Evolutionary conservation across 2,797 vertebrate genomes (phyloP).

Genomic region (Poeciliopsis presidionis): DNA sequence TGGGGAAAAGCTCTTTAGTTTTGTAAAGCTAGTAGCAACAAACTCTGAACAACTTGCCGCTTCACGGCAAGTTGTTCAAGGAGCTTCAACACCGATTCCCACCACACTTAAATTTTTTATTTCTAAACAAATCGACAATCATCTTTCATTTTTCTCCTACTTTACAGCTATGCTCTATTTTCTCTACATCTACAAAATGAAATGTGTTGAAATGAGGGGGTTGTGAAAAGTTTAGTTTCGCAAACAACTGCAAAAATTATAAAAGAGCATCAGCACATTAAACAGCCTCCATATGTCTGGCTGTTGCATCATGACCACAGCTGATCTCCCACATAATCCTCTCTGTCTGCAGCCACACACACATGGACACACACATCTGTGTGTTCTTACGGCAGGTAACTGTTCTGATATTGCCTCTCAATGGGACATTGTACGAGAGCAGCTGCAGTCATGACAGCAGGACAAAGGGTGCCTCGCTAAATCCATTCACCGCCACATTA

Average conservation of each 20-base stretch:
- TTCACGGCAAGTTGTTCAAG: not conserved
- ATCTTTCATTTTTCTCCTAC: not conserved
- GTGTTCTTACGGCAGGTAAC: conserved; percentile 20
- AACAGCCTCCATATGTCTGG: conserved; percentile 34
- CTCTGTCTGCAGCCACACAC: conserved; percentile 29
- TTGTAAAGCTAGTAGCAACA: too few relatives aligned
- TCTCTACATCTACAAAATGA: not conserved
- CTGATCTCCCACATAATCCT: conserved; percentile 42
- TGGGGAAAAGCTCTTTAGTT: not conserved
- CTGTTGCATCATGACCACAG: conserved; percentile 37
- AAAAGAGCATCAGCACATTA: conserved; percentile 27
- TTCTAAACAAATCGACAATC: not conserved
- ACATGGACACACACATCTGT: not conserved
- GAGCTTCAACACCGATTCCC: not conserved
- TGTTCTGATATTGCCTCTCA: not conserved
- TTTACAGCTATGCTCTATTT: not conserved
- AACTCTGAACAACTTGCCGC: too few relatives aligned
- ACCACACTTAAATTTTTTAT: not conserved
- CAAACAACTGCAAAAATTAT: conserved; percentile 11
- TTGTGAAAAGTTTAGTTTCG: not conserved
- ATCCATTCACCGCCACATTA: conserved; percentile 62
- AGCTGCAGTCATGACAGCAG: conserved; percentile 47
- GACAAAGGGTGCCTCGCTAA: conserved; percentile 41
- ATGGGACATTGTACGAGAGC: conserved; percentile 17
- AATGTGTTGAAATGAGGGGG: not conserved